Conservation (phyloP, 2,113 vertebrate species). For the Cercopithecus mona region DNA sequence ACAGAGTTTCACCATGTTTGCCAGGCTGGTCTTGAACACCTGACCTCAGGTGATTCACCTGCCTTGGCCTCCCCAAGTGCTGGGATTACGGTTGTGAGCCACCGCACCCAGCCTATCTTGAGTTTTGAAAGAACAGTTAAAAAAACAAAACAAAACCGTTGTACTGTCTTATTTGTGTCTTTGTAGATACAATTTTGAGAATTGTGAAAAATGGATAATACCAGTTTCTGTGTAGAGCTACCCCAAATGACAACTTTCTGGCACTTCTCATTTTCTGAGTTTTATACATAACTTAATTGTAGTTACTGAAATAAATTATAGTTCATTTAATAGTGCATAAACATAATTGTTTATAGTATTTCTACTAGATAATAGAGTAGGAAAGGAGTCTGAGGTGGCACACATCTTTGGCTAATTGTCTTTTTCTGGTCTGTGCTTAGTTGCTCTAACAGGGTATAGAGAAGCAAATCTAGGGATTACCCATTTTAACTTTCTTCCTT, state of each 20-base stretch:
- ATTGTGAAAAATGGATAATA: neutral
- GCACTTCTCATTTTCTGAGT: constrained; percentile 4
- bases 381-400: neutral
- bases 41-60: neutral
- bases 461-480: neutral
- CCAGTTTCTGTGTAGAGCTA: neutral
- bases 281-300: constrained; percentile 19
- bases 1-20: no score
- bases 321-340: neutral
- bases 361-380: neutral
- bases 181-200: constrained; percentile 37
- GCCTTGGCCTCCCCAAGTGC: neutral
- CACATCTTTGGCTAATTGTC: neutral
- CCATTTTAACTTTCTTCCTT: neutral
- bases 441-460: neutral
- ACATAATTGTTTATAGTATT: neutral
- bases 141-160: neutral
- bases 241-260: neutral
- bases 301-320: neutral
- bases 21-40: no score
- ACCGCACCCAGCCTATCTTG: neutral
- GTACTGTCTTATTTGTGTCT: neutral
- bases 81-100: neutral
- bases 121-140: neutral
- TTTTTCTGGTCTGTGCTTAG: neutral